Evolutionary conservation across 2,888 invertebrate genomes (phyloP).

Genomic region (Ochropacha duplaris): DNA sequence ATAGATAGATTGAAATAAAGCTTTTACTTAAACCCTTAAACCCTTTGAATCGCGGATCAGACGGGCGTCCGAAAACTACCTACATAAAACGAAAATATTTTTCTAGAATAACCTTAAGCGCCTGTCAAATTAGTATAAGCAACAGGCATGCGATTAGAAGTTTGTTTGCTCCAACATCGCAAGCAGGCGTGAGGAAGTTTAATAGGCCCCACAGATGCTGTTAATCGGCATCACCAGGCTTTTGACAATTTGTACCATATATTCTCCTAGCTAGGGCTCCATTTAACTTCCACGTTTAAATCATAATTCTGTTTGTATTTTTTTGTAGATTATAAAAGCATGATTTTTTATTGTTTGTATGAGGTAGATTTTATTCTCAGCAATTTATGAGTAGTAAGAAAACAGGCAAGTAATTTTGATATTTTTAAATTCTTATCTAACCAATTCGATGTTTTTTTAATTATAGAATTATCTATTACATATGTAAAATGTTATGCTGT

Average conservation of each 20-base stretch:
- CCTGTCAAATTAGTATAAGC: conserved; percentile 48
- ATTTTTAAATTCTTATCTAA: too few species aligned
- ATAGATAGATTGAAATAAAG: too few species aligned
- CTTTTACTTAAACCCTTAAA: too few species aligned
- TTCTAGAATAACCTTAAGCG: conserved; percentile 19
- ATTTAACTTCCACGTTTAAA: neutral
- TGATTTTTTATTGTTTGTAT: neutral
- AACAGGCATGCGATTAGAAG: conserved; percentile 51
- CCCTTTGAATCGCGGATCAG: too few species aligned
- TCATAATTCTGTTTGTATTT: neutral
- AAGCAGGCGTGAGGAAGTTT: conserved; percentile 43
- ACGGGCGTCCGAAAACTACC: too few species aligned
- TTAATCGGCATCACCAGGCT: conserved; percentile 30
- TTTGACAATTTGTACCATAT: neutral
- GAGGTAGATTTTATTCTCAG: too few species aligned
- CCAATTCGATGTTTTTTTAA: too few species aligned
- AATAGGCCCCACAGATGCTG: conserved; percentile 34
- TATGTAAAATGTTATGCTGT: too few species aligned
- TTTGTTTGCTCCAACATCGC: conserved; percentile 47
- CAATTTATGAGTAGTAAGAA: too few species aligned
- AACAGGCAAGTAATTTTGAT: too few species aligned
- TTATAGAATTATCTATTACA: too few species aligned
- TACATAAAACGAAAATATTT: neutral
- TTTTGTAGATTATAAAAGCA: neutral
- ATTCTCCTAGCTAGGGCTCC: neutral